phyloP scores from a whole-genome alignment of 2,888 invertebrate species.

The Malthinus flaveolus region DNA sequence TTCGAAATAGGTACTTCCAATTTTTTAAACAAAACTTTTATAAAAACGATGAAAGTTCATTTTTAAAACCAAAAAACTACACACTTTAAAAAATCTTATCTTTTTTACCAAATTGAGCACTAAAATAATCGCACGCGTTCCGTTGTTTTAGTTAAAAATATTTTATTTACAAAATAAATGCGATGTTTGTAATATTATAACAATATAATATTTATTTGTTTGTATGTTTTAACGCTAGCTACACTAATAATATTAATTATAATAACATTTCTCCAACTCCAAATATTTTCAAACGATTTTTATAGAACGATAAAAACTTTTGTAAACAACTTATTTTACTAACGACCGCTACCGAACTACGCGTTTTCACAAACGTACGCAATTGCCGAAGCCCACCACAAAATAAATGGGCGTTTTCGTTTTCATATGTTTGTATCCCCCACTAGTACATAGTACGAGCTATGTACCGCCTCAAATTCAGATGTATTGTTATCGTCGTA shows the following conservation, averaged over 20 bases:
- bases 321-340: slow-evolving; percentile 23
- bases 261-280: slow-evolving; percentile 14
- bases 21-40: too few species aligned
- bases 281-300: slow-evolving; percentile 20
- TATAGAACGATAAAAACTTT: slow-evolving; percentile 28
- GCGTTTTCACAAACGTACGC: slow-evolving; percentile 14
- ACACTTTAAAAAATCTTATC: too few species aligned
- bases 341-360: slow-evolving; percentile 22
- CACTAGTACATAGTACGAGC: slow-evolving; percentile 6
- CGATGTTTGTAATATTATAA: slow-evolving; percentile 15
- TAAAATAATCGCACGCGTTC: too few species aligned
- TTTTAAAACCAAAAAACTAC: too few species aligned
- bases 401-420: slow-evolving; percentile 19
- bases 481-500: too few species aligned
- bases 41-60: too few species aligned
- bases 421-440: slow-evolving; percentile 14
- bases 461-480: slow-evolving; percentile 22
- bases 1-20: too few species aligned
- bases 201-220: slow-evolving; percentile 22
- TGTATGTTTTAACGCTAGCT: slow-evolving; percentile 21
- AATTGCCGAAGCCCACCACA: slow-evolving; percentile 17
- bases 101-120: too few species aligned
- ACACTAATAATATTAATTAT: slow-evolving; percentile 24
- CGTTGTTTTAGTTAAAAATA: too few species aligned
- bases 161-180: slow-evolving; percentile 15